Base-by-base conservation (phyloP, 1,140 invertebrate species). In the Dendrolimus punctatus region DNA sequence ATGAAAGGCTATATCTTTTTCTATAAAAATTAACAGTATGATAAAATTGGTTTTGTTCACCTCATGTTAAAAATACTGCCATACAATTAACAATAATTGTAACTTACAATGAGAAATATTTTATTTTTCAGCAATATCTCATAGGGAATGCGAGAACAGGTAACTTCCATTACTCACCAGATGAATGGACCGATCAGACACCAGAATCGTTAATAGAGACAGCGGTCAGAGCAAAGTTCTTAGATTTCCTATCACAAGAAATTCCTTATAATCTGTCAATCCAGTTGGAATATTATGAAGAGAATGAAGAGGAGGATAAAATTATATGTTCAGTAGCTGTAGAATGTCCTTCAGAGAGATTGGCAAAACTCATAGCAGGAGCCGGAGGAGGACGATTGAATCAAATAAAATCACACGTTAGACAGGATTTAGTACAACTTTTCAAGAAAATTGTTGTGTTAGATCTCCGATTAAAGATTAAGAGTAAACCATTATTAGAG, bases 231-330 rank as follows among this genome's bases (percentile, higher is more conserved):
- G 93, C 95, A 36, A 94, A 93, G 66, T 86, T 97, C 8, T 74
- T 98, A 40, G 94, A 98, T 71, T 88, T 91, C 75, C 84, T 97
- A 46, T 89, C 91, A 2, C 88, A 95, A 61, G 95, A 97, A 86
- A 90, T 98, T 42, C 96, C 96, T 4, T 98, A 98, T 66, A 88
- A 85, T 49, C 72, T 96, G 2, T 76, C 89, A 57, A 88, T 92
- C 38, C 70, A 88, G 51, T 65, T 95, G 2, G 93, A 95, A 73
- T 91, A 91, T 74, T 92, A 91, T 70, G 90, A 93, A 57, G 75
- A 89, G 8, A 77, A 87, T 49, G 76, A 89, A 23, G 85, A 89
- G 65, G 89, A 69, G 87, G 89, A 91, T 62, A 84, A 85, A 53
- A 87, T 95, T 6, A 87, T 86, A 47, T 83, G 91, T 54, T 84